Evolutionary conservation across 2,888 invertebrate genomes (phyloP).

Genomic region (Phymatocera aterrima): DNA sequence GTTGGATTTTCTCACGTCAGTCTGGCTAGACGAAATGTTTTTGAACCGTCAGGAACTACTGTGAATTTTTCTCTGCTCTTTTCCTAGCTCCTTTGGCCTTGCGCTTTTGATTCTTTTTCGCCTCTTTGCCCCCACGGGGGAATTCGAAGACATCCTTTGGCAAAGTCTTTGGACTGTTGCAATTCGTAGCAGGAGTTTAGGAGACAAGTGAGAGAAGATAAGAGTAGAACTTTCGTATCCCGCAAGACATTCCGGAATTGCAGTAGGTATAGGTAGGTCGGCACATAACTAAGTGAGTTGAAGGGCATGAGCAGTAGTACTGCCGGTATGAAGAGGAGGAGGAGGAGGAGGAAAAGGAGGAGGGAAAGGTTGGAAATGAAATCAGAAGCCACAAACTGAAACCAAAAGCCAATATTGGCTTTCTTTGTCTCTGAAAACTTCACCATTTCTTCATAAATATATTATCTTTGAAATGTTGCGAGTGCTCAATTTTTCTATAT

Average conservation of each 20-base stretch:
- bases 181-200: not conserved
- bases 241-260: slow-evolving; percentile 22
- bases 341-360: too few species aligned
- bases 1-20: not conserved
- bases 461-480: not conserved
- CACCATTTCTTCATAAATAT: slow-evolving; percentile 11
- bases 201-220: slow-evolving; percentile 31
- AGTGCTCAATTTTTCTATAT: not conserved
- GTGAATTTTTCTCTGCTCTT: not conserved
- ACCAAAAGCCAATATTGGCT: slow-evolving; percentile 36
- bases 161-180: slow-evolving; percentile 1
- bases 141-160: slow-evolving; percentile 5
- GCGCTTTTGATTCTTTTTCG: not conserved
- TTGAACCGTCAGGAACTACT: not conserved
- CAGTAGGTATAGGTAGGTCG: slow-evolving; percentile 17
- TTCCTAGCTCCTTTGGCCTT: too few species aligned
- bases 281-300: slow-evolving; percentile 14
- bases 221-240: slow-evolving; percentile 34
- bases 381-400: slow-evolving; percentile 40
- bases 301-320: slow-evolving; percentile 14
- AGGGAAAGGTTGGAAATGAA: not conserved
- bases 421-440: not conserved
- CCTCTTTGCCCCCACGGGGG: not conserved
- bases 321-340: too few species aligned
- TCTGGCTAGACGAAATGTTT: not conserved